Evolutionary conservation across 2,888 invertebrate species (phyloP).

Genomic region (Antheraea assamensis): DNA sequence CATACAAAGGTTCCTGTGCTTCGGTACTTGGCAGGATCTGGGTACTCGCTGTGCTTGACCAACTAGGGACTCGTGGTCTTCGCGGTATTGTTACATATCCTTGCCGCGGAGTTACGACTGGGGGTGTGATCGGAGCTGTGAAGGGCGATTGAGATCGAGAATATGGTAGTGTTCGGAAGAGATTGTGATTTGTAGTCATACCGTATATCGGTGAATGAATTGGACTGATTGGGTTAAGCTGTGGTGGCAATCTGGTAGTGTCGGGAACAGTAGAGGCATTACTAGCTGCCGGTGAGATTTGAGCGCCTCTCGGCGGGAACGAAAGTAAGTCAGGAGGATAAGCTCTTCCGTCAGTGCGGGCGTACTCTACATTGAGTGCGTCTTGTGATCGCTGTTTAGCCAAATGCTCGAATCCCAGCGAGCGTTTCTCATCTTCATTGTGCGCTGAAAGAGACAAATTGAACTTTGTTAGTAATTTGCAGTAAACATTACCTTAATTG

Average conservation of each 20-base stretch:
- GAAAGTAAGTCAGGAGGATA: conserved; percentile 92
- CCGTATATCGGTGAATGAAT: conserved; percentile 86
- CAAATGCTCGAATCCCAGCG: conserved; percentile 84
- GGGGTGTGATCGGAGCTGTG: conserved; percentile 83
- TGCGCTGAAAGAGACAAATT: conserved; percentile 64
- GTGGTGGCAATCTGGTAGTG: conserved; percentile 84
- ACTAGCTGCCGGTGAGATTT: conserved; percentile 90
- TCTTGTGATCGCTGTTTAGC: conserved; percentile 78
- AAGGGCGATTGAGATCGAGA: conserved; percentile 90
- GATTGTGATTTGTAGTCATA: conserved; percentile 81
- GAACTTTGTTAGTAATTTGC: not conserved
- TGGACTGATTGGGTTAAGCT: conserved; percentile 84
- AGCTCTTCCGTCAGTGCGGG: conserved; percentile 82
- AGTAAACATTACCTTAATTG: too few species aligned
- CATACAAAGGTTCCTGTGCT: conserved; percentile 90
- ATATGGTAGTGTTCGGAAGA: conserved; percentile 91
- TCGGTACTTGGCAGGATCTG: conserved; percentile 77
- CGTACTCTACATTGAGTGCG: conserved; percentile 78
- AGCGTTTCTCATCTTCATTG: conserved; percentile 87
- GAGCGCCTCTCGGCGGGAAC: conserved; percentile 87
- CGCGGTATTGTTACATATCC: conserved; percentile 94
- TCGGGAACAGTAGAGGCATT: conserved; percentile 91
- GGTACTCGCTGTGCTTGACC: conserved; percentile 86
- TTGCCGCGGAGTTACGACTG: conserved; percentile 87
- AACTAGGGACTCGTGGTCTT: conserved; percentile 91